Evolutionary conservation across 2,888 invertebrate genomes (phyloP).

Genomic region (Lasioglossum villosulum): DNA sequence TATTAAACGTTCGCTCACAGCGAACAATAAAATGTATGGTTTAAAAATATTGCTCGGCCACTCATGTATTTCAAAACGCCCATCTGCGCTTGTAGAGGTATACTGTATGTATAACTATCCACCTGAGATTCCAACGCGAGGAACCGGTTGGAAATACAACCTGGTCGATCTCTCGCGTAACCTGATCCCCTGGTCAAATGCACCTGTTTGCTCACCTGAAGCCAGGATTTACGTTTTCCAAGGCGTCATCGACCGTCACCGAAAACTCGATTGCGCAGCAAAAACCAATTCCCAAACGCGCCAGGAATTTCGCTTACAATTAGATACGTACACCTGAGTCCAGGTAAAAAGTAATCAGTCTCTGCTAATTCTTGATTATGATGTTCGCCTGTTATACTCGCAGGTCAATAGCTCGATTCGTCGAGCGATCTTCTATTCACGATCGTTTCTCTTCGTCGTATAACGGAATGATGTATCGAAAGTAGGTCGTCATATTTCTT

Average conservation of each 20-base stretch:
- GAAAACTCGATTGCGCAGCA: constrained; percentile 14
- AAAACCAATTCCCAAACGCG: background rate
- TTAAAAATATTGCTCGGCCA: background rate
- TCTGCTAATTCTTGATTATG: constrained; percentile 42
- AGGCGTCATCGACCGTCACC: constrained; percentile 36
- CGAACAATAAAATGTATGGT: background rate
- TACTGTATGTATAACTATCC: constrained; percentile 8
- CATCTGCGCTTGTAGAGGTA: constrained; percentile 21
- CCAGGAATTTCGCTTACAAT: background rate
- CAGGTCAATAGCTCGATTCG: constrained; percentile 64
- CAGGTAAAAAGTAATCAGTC: constrained; percentile 22
- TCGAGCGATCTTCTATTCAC: constrained; percentile 60
- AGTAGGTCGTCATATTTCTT: constrained; percentile 24
- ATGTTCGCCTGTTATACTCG: constrained; percentile 59
- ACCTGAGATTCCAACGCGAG: constrained; percentile 49
- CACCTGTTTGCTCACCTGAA: constrained; percentile 81
- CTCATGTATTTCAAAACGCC: background rate
- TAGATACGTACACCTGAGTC: background rate
- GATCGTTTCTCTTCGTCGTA: background rate
- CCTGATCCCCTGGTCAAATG: constrained; percentile 78
- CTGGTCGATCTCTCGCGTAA: constrained; percentile 74
- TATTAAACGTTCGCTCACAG: background rate
- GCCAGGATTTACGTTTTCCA: constrained; percentile 74
- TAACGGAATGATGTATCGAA: constrained; percentile 22
- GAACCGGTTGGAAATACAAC: constrained; percentile 71